Evolutionary conservation across 92 coral and sea anemone species (phyloP), one percentile per base, ranked within the genome.

Genomic region (Nematostella vectensis): DNA sequence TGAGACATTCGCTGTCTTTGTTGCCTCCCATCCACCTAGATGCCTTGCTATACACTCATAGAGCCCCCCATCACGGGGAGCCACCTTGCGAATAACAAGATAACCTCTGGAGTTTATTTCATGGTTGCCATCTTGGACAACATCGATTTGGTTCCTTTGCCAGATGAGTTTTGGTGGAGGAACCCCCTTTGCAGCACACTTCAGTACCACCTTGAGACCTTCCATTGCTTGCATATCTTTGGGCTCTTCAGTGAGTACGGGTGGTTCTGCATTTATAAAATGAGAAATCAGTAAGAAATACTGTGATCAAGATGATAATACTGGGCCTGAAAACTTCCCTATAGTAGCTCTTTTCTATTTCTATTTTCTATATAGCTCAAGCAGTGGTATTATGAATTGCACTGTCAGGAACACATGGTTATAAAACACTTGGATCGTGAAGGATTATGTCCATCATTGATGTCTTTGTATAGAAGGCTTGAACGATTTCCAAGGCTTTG

Each of bases 91-190:
- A 25, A 91, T 77, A 0, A 63, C 58, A 25, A 91, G 43, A 11
- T 77, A 69, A 29, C 86, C 87, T 4, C 59, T 54, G 28, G 59
- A 27, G 8, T 50, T 21, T 36, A 74, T 43, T 0, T 9, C 49
- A 23, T 55, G 67, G 2, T 40, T 50, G 1, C 31, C 40, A 45
- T 72, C 71, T 55, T 9, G 59, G 2, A 13, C n/a, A 0, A 85
- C 25, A 12, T 26, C 25, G 6, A 54, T 18, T 10, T 27, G 56
- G 20, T 63, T 54, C 55, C 67, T 77, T 10, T 36, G 57, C 98
- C 98, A 91, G 1, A 52, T 27, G 12, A 91, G 72, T 9, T 10
- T 21, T 0, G 85, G 76, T 40, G 49, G 13, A 17, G 91, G 98
- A 1, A 27, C 42, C 27, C 91, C 70, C 1, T 39, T 54, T 11